Evolutionary conservation across 2,888 invertebrate species (phyloP), one percentile per base, ranked within the genome.

Genomic region (Microplitis deprimator): DNA sequence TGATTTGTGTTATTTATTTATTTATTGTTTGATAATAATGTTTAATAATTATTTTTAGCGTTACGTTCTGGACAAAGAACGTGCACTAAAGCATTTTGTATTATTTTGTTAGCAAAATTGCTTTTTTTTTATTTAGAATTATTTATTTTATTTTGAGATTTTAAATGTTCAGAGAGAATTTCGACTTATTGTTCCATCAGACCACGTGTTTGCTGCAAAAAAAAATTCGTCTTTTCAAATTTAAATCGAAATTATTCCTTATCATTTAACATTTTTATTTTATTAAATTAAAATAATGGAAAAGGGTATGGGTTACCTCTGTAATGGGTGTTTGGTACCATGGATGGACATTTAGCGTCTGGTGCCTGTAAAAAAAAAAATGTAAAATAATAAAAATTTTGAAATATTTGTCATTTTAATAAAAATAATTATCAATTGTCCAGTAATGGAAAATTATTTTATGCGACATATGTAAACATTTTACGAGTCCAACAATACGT

Each of bases 241-340:
- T 87, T 83, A 83, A 85, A 85, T 86, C 83, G 81, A 81, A 84
- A 82, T 74, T 68, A 74, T 76, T 77, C 75, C 70, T 59, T 75
- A n/a, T 79, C 81, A 83, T 84, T 79, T 78, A 79, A 70, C 77
- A 78, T 60, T 64, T 67, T 79, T 79, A 77, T 78, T 64, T 61
- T 68, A 20, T 61, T 29, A 62, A n/a, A 65, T 29, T 41, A 68
- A 17, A 75, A 77, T 78, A 77, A 69, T 76, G 76, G 81, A 29
- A 29, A 29, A 29, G 29, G 29, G 29, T 29, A 29, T 29, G 29
- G 29, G 80, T 90, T 93, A 95, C 95, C 95, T 92, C 94, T 95
- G 89, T 96, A 96, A 87, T 96, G 95, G 94, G 96, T 96, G 87
- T 96, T 95, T 90, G 94, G 94, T 88, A 95, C 94, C 96, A 97